These are phyloP conservation scores for Sturnira hondurensis DNA, from an alignment of 2,113 vertebrate species.

Conservation along the genomic window DNA sequence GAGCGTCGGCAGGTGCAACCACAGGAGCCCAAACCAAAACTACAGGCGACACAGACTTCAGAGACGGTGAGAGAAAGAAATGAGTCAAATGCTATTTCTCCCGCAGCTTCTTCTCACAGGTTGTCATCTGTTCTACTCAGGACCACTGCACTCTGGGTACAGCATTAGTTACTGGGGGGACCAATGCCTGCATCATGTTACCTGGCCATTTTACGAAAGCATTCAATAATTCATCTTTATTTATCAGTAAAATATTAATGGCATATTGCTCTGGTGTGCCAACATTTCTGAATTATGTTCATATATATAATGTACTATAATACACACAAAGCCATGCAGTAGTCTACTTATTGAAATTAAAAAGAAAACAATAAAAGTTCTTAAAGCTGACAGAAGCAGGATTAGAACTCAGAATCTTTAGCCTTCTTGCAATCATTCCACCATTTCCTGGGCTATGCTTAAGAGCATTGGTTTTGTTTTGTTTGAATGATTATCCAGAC, in stretches of 20 bases:
- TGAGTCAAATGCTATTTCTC: not conserved
- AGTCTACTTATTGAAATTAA: not conserved
- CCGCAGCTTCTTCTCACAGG: rapidly evolving
- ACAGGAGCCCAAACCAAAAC: not conserved
- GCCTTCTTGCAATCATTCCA: not conserved
- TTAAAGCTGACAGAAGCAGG: not conserved
- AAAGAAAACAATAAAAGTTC: not conserved
- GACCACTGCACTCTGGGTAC: not conserved
- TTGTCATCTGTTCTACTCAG: rapidly evolving
- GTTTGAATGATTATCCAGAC: no score
- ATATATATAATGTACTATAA: not conserved
- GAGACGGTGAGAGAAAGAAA: not conserved
- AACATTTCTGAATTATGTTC: not conserved
- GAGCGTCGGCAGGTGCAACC: not conserved
- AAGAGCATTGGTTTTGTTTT: no score
- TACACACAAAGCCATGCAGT: not conserved
- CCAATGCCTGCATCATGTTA: not conserved
- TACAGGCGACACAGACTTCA: not conserved
- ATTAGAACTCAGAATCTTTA: not conserved
- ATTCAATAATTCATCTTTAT: not conserved
- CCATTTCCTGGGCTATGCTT: not conserved
- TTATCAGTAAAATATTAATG: not conserved
- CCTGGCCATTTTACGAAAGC: not conserved
- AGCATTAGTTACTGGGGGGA: not conserved
- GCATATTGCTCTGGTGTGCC: not conserved